Percentiles rank a stretch among this genome's conserved stretches.
phyloP scores from a whole-genome alignment of 2,113 vertebrate species.

The Ardeotis arabs region DNA sequence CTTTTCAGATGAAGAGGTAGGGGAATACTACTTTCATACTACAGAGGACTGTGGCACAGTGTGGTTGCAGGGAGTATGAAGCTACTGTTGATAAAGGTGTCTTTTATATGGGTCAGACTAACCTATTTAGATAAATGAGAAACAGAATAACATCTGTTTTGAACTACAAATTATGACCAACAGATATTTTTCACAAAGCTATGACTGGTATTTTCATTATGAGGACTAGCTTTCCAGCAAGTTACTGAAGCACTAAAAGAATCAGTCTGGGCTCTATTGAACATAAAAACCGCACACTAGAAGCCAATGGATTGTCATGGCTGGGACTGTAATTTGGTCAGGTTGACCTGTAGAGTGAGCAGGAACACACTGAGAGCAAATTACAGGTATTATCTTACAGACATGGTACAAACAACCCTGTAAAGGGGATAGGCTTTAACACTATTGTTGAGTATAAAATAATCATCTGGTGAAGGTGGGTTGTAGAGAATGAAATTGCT shows the following conservation, averaged over 20 bases:
- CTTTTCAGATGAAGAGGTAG: not conserved
- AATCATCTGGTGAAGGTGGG: not conserved
- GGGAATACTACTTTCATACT: not conserved
- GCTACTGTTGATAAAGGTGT: not conserved
- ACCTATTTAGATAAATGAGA: not conserved
- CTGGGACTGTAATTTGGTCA: slow-evolving; percentile 20
- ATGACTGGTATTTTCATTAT: not conserved
- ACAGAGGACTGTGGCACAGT: not conserved
- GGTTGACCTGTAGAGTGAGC: not conserved
- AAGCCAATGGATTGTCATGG: not conserved
- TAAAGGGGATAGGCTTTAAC: not conserved
- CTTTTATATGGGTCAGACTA: not conserved
- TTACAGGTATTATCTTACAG: not conserved
- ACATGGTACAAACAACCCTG: not conserved
- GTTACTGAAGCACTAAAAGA: not conserved
- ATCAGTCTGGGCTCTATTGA: not conserved
- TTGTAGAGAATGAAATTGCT: not conserved
- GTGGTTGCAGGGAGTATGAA: not conserved
- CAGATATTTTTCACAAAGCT: not conserved
- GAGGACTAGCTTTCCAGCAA: not conserved
- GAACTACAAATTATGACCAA: not conserved
- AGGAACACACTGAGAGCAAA: not conserved
- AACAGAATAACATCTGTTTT: not conserved
- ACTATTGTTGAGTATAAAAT: not conserved
- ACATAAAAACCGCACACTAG: not conserved